A percentile compares a stretch with the other conserved stretches of the same genome.
phyloP scores from a whole-genome alignment of 1,140 invertebrate species.

The Eciton burchellii region DNA sequence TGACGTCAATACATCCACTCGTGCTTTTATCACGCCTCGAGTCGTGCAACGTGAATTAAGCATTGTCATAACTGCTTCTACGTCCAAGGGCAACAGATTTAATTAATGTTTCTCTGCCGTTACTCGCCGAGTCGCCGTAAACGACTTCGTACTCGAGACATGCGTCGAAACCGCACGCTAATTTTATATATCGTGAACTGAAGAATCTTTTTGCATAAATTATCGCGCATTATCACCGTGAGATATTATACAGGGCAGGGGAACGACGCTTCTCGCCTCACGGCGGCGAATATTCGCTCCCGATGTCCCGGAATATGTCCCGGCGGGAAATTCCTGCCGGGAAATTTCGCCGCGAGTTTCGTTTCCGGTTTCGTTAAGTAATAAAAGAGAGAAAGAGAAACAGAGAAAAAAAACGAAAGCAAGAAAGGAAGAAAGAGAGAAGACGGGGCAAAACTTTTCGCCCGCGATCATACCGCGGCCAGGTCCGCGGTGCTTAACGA shows the following conservation, averaged over 20 bases:
- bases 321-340: constrained; percentile 37
- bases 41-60: not conserved
- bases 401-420: no score
- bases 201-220: no score
- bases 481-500: constrained; percentile 41
- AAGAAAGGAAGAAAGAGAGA: no score
- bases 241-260: not conserved
- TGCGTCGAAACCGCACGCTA: no score
- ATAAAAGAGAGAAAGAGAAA: no score
- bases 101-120: no score
- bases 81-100: no score
- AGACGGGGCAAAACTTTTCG: constrained; percentile 42
- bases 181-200: no score
- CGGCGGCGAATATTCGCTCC: constrained; percentile 35
- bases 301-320: constrained; percentile 31
- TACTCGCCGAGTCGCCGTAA: no score
- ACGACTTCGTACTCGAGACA: no score
- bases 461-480: constrained; percentile 1
- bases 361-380: constrained; percentile 36
- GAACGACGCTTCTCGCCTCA: no score
- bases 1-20: not conserved
- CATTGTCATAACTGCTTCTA: no score
- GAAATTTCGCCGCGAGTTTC: constrained; percentile 52
- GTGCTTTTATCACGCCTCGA: constrained; percentile 15
- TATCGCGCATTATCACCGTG: not conserved